Conservation (phyloP, 2,888 invertebrate genomes). For the Apodemia zela region DNA sequence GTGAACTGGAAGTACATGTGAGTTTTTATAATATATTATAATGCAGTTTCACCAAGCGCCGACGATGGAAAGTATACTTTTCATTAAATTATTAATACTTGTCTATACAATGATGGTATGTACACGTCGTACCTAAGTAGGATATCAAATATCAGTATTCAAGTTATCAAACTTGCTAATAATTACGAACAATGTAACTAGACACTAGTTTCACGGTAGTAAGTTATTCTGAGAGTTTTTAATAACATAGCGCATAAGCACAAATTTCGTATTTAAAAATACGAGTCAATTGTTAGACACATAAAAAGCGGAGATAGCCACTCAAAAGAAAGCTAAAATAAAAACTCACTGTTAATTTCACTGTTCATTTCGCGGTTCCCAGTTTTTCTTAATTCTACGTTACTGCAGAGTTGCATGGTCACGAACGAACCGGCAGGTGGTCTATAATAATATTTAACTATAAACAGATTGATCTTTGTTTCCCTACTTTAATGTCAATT, state of each 20-base stretch:
- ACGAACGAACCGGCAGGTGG: conserved; percentile 5
- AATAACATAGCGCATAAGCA: neutral
- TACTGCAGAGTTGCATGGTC: conserved; percentile 16
- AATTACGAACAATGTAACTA: too few species aligned
- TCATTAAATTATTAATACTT: too few species aligned
- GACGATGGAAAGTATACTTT: too few species aligned
- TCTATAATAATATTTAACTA: conserved; percentile 11
- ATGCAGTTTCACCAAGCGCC: too few species aligned
- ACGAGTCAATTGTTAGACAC: neutral
- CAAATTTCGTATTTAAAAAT: neutral
- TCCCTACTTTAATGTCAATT: neutral
- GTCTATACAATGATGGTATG: too few species aligned
- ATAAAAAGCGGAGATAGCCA: neutral
- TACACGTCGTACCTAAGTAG: too few species aligned
- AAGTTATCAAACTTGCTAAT: too few species aligned
- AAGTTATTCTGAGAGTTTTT: neutral
- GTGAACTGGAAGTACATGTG: too few species aligned
- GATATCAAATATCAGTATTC: too few species aligned
- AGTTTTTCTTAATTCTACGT: conserved; percentile 15
- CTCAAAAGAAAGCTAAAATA: conserved; percentile 10
- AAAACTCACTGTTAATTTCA: conserved; percentile 14
- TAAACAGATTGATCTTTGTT: conserved; percentile 9
- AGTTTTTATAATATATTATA: too few species aligned
- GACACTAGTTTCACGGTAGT: too few species aligned
- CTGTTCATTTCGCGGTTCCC: conserved; percentile 13